Percentiles rank a stretch among this genome's conserved stretches.
Conservation (phyloP, 2,888 invertebrate genomes). For the Lepidonotus clava region DNA sequence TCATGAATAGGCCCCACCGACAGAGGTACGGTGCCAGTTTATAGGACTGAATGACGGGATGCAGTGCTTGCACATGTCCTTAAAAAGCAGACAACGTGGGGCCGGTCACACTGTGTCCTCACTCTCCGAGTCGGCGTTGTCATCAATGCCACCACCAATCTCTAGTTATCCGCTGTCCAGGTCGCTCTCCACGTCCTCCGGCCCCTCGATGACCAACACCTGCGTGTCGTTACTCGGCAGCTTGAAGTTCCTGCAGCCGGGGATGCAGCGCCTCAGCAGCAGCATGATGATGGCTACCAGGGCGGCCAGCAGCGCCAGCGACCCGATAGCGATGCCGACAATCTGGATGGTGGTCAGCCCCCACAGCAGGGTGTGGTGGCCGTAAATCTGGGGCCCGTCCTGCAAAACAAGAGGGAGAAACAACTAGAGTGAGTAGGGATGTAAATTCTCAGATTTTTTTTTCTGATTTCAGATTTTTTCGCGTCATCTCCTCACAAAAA, state of each 20-base stretch:
- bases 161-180: slow-evolving; percentile 56
- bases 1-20: no score
- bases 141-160: slow-evolving; percentile 53
- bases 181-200: slow-evolving; percentile 54
- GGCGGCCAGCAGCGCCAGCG: slow-evolving; percentile 51
- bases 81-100: no score
- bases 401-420: neutral
- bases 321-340: slow-evolving; percentile 54
- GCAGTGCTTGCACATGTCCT: no score
- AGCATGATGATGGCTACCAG: slow-evolving; percentile 48
- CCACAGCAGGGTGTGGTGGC: slow-evolving; percentile 48
- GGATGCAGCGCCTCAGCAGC: slow-evolving; percentile 40
- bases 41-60: no score
- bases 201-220: slow-evolving; percentile 55
- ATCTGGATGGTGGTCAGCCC: slow-evolving; percentile 55
- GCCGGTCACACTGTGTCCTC: slow-evolving; percentile 43
- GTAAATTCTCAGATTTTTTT: no score
- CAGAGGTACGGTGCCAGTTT: no score
- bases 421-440: neutral
- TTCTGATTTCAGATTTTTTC: no score
- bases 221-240: slow-evolving; percentile 54
- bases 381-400: slow-evolving; percentile 50
- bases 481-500: no score
- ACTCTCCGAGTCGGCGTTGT: slow-evolving; percentile 49
- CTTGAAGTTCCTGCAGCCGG: slow-evolving; percentile 53